A percentile compares a stretch with the other conserved stretches of the same genome.
These are phyloP conservation scores for Eulemur coronatus DNA, from an alignment of 2,797 vertebrate genomes.

Conservation along the genomic window DNA sequence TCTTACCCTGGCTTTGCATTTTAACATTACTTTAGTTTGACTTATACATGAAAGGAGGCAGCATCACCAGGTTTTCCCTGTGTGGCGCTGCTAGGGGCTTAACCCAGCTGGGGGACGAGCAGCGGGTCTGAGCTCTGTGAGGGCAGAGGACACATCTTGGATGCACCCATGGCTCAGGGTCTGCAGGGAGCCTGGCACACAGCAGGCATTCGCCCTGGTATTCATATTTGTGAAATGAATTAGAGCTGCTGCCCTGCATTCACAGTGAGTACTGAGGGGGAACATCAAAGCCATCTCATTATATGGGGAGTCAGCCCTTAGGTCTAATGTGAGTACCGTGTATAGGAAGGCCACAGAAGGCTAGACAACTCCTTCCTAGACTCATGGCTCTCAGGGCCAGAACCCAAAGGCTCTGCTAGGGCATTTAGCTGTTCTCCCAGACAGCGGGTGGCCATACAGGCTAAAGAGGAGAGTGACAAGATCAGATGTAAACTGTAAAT, in stretches of 20 bases:
- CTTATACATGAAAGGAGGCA: not conserved
- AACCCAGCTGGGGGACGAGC: not conserved
- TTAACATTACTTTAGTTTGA: not conserved
- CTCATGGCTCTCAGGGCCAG: not conserved
- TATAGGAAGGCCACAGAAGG: not conserved
- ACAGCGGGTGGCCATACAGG: not conserved
- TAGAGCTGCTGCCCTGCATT: not conserved
- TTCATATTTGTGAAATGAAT: not conserved
- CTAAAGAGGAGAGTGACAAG: not conserved
- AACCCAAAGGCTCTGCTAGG: not conserved
- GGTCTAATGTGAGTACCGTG: not conserved
- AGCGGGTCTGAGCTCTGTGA: not conserved
- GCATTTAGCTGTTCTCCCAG: not conserved
- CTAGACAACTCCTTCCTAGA: not conserved
- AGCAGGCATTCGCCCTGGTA: not conserved
- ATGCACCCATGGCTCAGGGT: not conserved
- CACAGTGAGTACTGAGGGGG: fast-evolving
- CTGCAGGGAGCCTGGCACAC: not conserved
- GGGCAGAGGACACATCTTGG: not conserved
- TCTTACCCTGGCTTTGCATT: not conserved
- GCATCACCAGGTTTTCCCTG: not conserved
- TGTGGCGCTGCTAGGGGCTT: not conserved
- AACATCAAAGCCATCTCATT: not conserved
- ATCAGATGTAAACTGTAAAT: not conserved
- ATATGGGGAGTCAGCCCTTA: not conserved